Evolutionary conservation across 2,797 vertebrate species (phyloP).

Genomic region (Helarctos malayanus): DNA sequence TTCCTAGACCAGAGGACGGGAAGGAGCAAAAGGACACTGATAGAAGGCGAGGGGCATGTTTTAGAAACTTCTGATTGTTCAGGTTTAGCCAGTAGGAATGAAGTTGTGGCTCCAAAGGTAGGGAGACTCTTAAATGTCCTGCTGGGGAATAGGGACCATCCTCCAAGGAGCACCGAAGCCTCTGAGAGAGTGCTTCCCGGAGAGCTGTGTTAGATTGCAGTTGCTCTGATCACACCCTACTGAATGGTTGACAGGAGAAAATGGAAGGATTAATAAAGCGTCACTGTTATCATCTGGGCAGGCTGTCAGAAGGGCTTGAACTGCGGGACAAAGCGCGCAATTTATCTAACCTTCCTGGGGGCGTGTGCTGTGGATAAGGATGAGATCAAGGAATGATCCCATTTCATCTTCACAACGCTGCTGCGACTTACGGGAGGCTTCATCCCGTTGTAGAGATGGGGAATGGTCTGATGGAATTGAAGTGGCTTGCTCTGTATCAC

Average conservation of each 20-base stretch:
- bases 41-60: not conserved
- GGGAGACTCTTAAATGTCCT: not conserved
- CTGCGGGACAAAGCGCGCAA: not conserved
- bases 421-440: not conserved
- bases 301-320: not conserved
- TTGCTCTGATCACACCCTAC: not conserved
- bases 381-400: not conserved
- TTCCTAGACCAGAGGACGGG: not conserved
- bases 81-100: not conserved
- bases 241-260: not conserved
- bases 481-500: not conserved
- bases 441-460: not conserved
- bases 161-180: not conserved
- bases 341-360: not conserved
- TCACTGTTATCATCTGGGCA: not conserved
- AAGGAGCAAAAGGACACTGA: not conserved
- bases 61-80: not conserved
- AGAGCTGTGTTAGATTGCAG: not conserved
- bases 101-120: not conserved
- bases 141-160: not conserved
- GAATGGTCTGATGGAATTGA: not conserved
- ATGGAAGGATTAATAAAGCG: not conserved
- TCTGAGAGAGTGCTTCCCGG: not conserved
- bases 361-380: not conserved
- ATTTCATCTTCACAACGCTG: not conserved